phyloP scores from a whole-genome alignment of 2,888 invertebrate species.

The Spatulosminthurus flaviceps region DNA sequence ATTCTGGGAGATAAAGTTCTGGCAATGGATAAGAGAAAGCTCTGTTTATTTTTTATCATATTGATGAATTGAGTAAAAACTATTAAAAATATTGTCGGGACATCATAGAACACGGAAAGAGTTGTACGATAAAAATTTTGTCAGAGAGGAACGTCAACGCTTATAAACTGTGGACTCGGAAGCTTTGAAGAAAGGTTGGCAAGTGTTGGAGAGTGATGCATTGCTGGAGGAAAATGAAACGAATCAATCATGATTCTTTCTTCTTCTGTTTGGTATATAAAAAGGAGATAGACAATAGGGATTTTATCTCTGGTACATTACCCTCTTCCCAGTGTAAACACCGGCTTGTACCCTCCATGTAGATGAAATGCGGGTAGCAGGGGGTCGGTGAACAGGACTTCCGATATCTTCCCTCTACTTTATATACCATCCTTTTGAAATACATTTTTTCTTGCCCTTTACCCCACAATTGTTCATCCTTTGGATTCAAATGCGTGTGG shows the following conservation, averaged over 20 bases:
- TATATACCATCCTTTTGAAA: conserved; percentile 1
- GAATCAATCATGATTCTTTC: conserved; percentile 43
- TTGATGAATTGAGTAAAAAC: no score
- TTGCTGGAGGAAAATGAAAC: conserved; percentile 43
- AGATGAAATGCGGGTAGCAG: not conserved
- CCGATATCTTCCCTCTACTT: no score
- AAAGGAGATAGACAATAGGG: conserved; percentile 32
- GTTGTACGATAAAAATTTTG: no score
- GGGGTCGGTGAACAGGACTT: not conserved
- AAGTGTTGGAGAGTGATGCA: conserved; percentile 34
- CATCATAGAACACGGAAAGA: no score
- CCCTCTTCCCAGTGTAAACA: not conserved
- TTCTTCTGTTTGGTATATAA: not conserved
- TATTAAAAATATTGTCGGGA: no score
- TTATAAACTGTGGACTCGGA: not conserved
- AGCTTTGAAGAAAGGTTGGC: not conserved
- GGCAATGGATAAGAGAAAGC: no score
- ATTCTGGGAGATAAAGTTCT: no score
- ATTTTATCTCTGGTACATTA: conserved; percentile 39
- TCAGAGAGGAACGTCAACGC: no score
- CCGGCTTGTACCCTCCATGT: not conserved
- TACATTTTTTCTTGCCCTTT: conserved; percentile 11
- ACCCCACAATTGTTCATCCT: not conserved
- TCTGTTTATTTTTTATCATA: no score
- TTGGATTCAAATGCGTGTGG: not conserved